phyloP scores from a whole-genome alignment of 1,140 invertebrate genomes.

The Scaptomyza montana region DNA sequence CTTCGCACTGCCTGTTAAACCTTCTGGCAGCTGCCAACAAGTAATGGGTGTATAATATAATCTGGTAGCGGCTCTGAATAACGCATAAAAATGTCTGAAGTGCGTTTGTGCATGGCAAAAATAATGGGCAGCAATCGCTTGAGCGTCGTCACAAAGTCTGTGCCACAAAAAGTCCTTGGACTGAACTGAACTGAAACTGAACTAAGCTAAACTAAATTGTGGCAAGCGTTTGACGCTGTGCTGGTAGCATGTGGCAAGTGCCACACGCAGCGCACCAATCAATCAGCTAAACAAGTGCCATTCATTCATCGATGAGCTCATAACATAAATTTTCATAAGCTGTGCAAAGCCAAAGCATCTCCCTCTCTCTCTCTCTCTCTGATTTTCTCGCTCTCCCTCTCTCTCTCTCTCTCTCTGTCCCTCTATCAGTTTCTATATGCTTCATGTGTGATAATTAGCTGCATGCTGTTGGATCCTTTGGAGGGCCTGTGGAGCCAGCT shows the following conservation, averaged over 20 bases:
- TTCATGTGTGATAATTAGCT: slow-evolving; percentile 76
- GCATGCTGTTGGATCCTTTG: slow-evolving; percentile 55
- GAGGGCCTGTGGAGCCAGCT: not conserved
- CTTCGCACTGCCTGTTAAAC: no score
- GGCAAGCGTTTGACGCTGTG: not conserved
- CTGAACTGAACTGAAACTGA: not conserved
- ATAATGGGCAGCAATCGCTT: slow-evolving; percentile 65
- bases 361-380: not conserved
- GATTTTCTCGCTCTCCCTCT: no score
- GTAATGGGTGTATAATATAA: not conserved
- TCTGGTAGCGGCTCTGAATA: slow-evolving; percentile 36
- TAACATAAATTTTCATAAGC: slow-evolving; percentile 77
- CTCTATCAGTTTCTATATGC: not conserved
- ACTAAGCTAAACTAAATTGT: slow-evolving; percentile 5
- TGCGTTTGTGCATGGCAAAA: slow-evolving; percentile 70
- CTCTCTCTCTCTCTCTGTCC: no score
- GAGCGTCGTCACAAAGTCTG: slow-evolving; percentile 64
- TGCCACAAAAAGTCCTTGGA: slow-evolving; percentile 56
- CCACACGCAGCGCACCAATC: slow-evolving; percentile 72
- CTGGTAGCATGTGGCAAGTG: slow-evolving; percentile 45
- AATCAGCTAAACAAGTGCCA: slow-evolving; percentile 51
- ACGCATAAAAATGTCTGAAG: slow-evolving; percentile 53
- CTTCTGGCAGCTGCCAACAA: no score
- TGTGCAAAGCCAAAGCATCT: slow-evolving; percentile 2
- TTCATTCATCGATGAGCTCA: slow-evolving; percentile 71